Evolutionary conservation across 2,888 invertebrate genomes (phyloP).

Genomic region (Agonum fuliginosum): DNA sequence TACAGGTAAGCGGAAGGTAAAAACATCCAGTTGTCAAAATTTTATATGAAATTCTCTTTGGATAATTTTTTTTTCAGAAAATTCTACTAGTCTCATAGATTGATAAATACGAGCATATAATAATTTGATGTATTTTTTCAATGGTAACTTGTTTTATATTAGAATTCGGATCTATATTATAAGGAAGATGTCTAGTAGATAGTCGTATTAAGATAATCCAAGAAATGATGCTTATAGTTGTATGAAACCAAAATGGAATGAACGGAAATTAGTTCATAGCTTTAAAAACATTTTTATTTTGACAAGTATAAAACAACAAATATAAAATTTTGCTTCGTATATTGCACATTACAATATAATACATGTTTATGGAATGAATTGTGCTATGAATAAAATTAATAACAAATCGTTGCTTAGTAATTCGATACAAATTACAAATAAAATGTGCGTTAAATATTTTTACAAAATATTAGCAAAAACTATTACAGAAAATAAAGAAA

Average conservation of each 20-base stretch:
- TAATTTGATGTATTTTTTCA: too few species aligned
- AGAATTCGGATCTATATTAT: too few species aligned
- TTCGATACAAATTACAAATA: not conserved
- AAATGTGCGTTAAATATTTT: not conserved
- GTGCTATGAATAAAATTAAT: constrained; percentile 8
- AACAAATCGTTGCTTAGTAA: constrained; percentile 13
- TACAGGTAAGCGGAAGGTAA: too few species aligned
- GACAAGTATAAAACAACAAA: constrained; percentile 36
- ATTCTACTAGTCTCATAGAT: too few species aligned
- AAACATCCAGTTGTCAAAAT: too few species aligned
- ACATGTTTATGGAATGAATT: constrained; percentile 8
- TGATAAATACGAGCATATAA: too few species aligned
- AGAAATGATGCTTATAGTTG: not conserved
- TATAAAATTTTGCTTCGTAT: constrained; percentile 9
- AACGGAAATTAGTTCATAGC: not conserved
- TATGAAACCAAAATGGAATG: not conserved
- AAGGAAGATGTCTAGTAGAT: too few species aligned
- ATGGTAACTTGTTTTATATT: too few species aligned
- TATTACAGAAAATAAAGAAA: not conserved
- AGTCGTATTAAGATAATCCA: not conserved
- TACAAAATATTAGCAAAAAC: not conserved
- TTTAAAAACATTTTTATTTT: constrained; percentile 21
- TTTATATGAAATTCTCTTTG: too few species aligned
- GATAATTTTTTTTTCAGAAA: too few species aligned
- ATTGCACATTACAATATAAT: constrained; percentile 9